A percentile compares a stretch with the other conserved stretches of the same genome.
phyloP scores from a whole-genome alignment of 2,797 vertebrate species.

The Spheniscus humboldti region DNA sequence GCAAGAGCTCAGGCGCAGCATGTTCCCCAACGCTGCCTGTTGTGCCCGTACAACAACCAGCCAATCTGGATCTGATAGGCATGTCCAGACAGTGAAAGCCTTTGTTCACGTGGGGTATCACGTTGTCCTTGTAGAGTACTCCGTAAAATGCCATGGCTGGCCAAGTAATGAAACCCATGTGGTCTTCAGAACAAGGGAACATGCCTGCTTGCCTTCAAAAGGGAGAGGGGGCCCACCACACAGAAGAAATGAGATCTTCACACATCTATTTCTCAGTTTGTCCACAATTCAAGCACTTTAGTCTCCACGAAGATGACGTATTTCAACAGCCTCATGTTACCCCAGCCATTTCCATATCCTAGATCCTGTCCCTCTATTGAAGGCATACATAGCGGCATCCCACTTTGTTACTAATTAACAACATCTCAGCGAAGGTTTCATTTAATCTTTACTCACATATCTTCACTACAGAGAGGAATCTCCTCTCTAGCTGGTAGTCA shows the following conservation, averaged over 20 bases:
- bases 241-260: not conserved
- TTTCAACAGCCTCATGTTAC: not conserved
- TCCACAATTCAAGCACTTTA: not conserved
- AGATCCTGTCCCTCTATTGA: not conserved
- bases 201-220: not conserved
- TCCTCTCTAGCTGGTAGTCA: not conserved
- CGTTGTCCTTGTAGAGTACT: not conserved
- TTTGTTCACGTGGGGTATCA: fast-evolving
- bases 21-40: not conserved
- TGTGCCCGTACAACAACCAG: not conserved
- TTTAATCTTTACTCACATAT: not conserved
- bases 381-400: not conserved
- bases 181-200: not conserved
- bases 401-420: not conserved
- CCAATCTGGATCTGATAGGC: not conserved
- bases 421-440: not conserved
- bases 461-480: not conserved
- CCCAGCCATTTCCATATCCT: not conserved
- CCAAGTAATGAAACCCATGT: not conserved
- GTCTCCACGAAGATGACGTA: not conserved
- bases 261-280: not conserved
- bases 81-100: not conserved
- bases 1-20: not conserved
- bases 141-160: not conserved
- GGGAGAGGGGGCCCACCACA: not conserved